Evolutionary conservation across 2,113 vertebrate genomes (phyloP), one percentile per base, ranked within the genome.

Genomic region (Eurystomus gularis): DNA sequence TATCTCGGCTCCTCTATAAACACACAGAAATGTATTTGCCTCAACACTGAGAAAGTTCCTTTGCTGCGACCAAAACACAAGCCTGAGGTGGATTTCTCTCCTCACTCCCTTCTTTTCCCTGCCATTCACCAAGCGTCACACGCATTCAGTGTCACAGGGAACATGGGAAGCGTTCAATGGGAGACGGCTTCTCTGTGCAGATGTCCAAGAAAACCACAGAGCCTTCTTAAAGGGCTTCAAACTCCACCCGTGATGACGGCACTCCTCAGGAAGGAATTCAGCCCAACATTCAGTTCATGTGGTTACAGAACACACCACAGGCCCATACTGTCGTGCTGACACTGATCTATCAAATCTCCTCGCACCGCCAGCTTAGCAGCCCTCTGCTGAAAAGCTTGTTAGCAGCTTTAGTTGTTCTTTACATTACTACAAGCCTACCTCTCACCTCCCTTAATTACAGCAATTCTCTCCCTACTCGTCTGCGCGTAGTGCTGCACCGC

Each of bases 311-410:
- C 7, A 48, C 8, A 77, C 2, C 33, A 23, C 49, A 6, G 11
- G 40, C 44, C 64, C 46, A 25, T 1, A 16, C 55, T 28, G 62
- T 31, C 44, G 46, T 5, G 28, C 24, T 77, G 72, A 88, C 66
- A 81, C 4, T 11, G 51, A 86, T 26, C 18, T 6, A 58, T 35
- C 39, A 75, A 71, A 92, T 81, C 88, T 86, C 82, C 52, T 76
- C 51, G 54, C 55, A 54, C 4, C 75, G 77, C 58, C 65, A 93
- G 88, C 88, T 96, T 68, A 83, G 60, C 55, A 31, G 31, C 28
- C 48, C 42, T 78, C 73, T 90, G 57, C 57, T 83, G 60, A 81
- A 95, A 90, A 92, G 72, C 88, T 92, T 40, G 86, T 82, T 73
- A 95, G 54, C 81, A 94, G 80, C 70, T 62, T 91, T 17, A 85